phyloP scores from a whole-genome alignment of 2,888 invertebrate genomes.

The Cosmia pyralina region DNA sequence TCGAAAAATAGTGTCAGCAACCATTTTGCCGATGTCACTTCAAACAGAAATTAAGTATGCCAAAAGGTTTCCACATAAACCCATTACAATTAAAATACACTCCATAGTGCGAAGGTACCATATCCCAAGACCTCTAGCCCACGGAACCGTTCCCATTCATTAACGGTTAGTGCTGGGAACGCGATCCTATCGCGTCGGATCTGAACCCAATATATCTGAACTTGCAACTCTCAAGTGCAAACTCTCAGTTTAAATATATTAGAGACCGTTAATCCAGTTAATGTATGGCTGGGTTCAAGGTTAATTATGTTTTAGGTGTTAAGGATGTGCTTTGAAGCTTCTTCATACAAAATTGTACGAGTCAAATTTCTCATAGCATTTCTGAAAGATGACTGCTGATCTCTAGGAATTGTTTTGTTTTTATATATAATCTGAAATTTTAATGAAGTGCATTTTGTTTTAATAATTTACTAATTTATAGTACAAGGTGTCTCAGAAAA shows the following conservation, averaged over 20 bases:
- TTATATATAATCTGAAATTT: background rate
- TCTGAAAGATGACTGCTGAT: background rate
- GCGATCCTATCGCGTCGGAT: constrained; percentile 54
- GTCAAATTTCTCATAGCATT: background rate
- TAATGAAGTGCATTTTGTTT: too few species aligned
- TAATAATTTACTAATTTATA: too few species aligned
- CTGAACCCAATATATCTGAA: constrained; percentile 60
- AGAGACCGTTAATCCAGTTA: constrained; percentile 54
- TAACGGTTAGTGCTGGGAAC: constrained; percentile 57
- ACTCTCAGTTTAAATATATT: constrained; percentile 45
- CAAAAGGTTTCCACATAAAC: background rate
- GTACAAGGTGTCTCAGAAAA: too few species aligned
- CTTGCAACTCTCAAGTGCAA: constrained; percentile 51
- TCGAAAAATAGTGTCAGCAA: background rate
- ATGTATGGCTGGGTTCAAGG: constrained; percentile 55
- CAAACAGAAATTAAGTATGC: background rate
- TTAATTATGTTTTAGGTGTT: constrained; percentile 46
- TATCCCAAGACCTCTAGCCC: constrained; percentile 41
- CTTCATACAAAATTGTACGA: background rate
- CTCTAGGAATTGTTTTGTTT: background rate
- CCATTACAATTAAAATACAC: constrained; percentile 29
- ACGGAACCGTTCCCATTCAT: constrained; percentile 52
- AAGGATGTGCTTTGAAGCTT: constrained; percentile 5
- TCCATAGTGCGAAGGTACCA: constrained; percentile 31
- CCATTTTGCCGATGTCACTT: background rate